phyloP scores from a whole-genome alignment of 2,797 vertebrate species.

The Amblyraja radiata region DNA sequence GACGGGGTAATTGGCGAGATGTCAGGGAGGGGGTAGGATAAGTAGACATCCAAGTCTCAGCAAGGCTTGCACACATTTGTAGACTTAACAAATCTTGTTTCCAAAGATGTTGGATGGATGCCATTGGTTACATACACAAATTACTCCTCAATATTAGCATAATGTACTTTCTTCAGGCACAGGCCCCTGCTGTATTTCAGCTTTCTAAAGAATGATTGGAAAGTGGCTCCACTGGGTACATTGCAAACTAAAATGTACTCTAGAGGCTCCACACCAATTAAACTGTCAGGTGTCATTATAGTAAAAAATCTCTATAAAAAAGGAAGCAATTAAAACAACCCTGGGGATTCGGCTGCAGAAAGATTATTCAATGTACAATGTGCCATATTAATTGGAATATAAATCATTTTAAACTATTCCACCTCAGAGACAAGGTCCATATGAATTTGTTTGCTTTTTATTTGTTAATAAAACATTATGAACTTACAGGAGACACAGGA shows the following conservation, averaged over 20 bases:
- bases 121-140: background rate
- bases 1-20: background rate
- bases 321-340: conserved; percentile 37
- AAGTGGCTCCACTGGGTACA: conserved; percentile 17
- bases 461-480: conserved; percentile 30
- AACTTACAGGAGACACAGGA: background rate
- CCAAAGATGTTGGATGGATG: background rate
- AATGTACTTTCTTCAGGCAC: background rate
- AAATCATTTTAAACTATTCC: conserved; percentile 36
- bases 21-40: no score
- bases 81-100: background rate
- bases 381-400: conserved; percentile 36
- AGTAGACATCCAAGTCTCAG: background rate
- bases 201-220: conserved; percentile 30
- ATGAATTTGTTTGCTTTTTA: conserved; percentile 27
- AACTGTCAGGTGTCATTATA: conserved; percentile 34
- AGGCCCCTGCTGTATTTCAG: conserved; percentile 21
- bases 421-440: conserved; percentile 18
- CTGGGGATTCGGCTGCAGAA: conserved; percentile 24
- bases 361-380: conserved; percentile 38
- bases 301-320: conserved; percentile 32
- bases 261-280: conserved; percentile 29
- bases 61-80: background rate
- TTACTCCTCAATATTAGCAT: background rate
- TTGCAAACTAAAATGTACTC: conserved; percentile 28